Percentiles rank a stretch among this genome's conserved stretches.
phyloP scores from a whole-genome alignment of 2,888 invertebrate species.

The Euproctis similis region DNA sequence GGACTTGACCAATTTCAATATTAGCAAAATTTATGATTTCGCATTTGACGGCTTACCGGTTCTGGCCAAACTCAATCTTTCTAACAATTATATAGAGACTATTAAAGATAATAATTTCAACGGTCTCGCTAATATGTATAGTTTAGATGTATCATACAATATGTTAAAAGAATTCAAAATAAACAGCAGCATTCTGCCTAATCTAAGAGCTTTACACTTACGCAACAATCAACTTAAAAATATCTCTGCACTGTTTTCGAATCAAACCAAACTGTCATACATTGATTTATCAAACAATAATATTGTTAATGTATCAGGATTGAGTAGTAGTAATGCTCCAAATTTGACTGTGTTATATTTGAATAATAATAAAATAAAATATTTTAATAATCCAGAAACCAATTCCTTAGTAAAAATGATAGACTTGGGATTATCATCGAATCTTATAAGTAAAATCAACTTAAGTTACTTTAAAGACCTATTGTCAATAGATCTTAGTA shows the following conservation, averaged over 20 bases:
- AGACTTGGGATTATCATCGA: conserved; percentile 41
- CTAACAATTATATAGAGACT: conserved; percentile 41
- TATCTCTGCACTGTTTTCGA: conserved; percentile 30
- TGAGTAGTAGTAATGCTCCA: conserved; percentile 26
- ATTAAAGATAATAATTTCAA: conserved; percentile 45
- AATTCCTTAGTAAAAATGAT: conserved; percentile 39
- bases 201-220: conserved; percentile 46
- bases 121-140: conserved; percentile 44
- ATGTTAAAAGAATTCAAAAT: conserved; percentile 31
- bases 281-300: conserved; percentile 46
- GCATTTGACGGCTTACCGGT: conserved; percentile 47
- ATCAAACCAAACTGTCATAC: conserved; percentile 30
- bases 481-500: conserved; percentile 41
- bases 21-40: conserved; percentile 37
- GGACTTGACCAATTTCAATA: conserved; percentile 44
- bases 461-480: conserved; percentile 43
- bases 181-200: conserved; percentile 27
- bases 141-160: conserved; percentile 54
- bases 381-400: conserved; percentile 42
- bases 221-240: conserved; percentile 41
- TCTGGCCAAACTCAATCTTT: conserved; percentile 49
- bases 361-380: conserved; percentile 40
- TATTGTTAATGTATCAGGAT: conserved; percentile 26
- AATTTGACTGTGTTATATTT: conserved; percentile 41
- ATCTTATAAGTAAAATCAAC: conserved; percentile 40